Evolutionary conservation across 2,113 vertebrate genomes (phyloP).

Genomic region (Protobothrops mucrosquamatus): DNA sequence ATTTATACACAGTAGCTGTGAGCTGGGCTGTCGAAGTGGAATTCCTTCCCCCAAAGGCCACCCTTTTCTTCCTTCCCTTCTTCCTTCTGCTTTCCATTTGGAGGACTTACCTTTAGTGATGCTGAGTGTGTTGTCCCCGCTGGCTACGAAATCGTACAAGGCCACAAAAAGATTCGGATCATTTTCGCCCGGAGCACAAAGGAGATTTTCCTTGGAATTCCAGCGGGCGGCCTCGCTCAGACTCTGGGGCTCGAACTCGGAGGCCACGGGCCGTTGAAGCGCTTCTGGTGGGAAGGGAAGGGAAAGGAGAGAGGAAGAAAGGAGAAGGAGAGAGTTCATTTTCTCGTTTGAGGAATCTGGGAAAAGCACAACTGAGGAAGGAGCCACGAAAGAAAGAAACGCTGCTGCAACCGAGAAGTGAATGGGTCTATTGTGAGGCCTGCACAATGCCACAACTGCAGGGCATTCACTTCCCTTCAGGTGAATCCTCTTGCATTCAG

Average conservation of each 20-base stretch:
- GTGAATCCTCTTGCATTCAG: background rate
- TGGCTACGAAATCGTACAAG: constrained; percentile 98
- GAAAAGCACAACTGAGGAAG: background rate
- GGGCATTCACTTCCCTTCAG: background rate
- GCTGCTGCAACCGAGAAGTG: background rate
- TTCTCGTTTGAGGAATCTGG: constrained; percentile 20
- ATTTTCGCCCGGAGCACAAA: constrained; percentile 95
- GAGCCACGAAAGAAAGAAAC: background rate
- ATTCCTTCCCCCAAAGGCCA: constrained; percentile 24
- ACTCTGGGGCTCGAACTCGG: constrained; percentile 90
- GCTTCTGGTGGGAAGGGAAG: constrained; percentile 77
- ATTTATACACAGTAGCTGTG: too few relatives aligned
- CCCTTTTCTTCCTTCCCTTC: background rate
- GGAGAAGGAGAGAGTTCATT: constrained; percentile 31
- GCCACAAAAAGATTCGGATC: constrained; percentile 98
- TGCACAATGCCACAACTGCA: background rate
- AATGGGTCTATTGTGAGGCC: background rate
- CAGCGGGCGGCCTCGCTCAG: constrained; percentile 94
- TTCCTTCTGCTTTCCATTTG: background rate
- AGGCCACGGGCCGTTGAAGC: constrained; percentile 86
- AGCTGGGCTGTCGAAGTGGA: constrained; percentile 8
- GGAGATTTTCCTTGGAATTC: constrained; percentile 99
- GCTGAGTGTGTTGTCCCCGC: constrained; percentile 98
- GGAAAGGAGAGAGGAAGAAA: background rate
- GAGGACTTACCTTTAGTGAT: constrained; percentile 91